These are phyloP conservation scores for Actinopyga echinites DNA, from an alignment of 53 echinoderm and acorn worm genomes.

Conservation along the genomic window DNA sequence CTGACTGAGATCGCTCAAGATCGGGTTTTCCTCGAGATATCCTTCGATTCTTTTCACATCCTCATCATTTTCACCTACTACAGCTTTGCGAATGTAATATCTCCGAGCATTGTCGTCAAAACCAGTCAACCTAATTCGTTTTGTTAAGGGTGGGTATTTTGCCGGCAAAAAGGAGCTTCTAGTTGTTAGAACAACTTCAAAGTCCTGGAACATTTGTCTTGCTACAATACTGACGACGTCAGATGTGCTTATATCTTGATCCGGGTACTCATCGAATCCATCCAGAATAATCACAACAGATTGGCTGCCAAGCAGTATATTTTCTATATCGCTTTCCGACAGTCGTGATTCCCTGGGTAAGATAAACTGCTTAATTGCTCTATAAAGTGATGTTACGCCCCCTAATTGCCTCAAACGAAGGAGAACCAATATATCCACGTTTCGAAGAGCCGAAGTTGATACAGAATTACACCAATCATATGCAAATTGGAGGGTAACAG, in stretches of 20 bases:
- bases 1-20: not conserved
- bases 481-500: not conserved
- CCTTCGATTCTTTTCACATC: not conserved
- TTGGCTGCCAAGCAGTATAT: not conserved
- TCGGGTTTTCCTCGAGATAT: not conserved
- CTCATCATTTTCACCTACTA: not conserved
- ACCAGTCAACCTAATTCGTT: not conserved
- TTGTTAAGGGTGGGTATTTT: not conserved
- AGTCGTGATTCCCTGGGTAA: not conserved
- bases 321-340: not conserved
- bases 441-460: not conserved
- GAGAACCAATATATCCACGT: not conserved
- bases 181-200: not conserved
- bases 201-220: not conserved
- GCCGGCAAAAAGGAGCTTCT: not conserved
- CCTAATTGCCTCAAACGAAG: not conserved
- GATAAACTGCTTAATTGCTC: not conserved
- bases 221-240: not conserved
- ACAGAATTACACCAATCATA: constrained; percentile 2
- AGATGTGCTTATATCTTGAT: not conserved
- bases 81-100: constrained; percentile 16
- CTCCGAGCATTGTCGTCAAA: not conserved
- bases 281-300: not conserved
- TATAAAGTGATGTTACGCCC: not conserved
- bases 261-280: constrained; percentile 22